phyloP scores from a whole-genome alignment of 2,797 vertebrate genomes.

The Enteromius anoplus region DNA sequence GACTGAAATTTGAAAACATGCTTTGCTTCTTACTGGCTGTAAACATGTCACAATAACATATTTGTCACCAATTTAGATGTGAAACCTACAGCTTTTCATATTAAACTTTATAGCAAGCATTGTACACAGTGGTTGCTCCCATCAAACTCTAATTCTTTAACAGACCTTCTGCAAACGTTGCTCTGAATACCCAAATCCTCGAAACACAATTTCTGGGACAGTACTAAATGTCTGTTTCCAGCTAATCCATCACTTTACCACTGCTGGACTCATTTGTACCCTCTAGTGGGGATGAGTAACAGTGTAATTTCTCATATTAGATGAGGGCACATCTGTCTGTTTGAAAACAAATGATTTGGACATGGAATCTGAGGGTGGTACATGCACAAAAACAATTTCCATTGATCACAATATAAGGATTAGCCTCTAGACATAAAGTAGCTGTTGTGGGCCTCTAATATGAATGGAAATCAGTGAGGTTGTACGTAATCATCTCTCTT shows the following conservation, averaged over 20 bases:
- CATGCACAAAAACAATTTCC: slow-evolving; percentile 13
- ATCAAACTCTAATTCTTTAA: slow-evolving; percentile 2
- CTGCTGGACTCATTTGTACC: slow-evolving; percentile 44
- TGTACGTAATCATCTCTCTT: neutral
- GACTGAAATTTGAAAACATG: neutral
- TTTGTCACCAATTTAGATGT: neutral
- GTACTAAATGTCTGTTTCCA: slow-evolving; percentile 33
- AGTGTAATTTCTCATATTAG: slow-evolving; percentile 39
- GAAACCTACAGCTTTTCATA: neutral
- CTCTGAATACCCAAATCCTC: slow-evolving; percentile 23
- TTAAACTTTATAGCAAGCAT: slow-evolving; percentile 3
- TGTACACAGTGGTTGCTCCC: neutral
- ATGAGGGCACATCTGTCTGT: slow-evolving; percentile 18
- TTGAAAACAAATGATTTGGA: slow-evolving; percentile 41
- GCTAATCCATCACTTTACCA: slow-evolving; percentile 41
- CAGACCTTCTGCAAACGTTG: neutral
- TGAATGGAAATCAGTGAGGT: neutral
- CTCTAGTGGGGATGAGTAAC: slow-evolving; percentile 46
- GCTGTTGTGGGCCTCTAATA: neutral
- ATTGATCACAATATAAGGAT: neutral
- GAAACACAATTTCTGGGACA: slow-evolving; percentile 31
- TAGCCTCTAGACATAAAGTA: neutral
- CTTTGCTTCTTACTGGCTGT: neutral
- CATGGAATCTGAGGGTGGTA: slow-evolving; percentile 21
- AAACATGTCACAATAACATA: neutral